Base-by-base conservation (phyloP, 2,113 vertebrate genomes). In the Miniopterus natalensis region DNA sequence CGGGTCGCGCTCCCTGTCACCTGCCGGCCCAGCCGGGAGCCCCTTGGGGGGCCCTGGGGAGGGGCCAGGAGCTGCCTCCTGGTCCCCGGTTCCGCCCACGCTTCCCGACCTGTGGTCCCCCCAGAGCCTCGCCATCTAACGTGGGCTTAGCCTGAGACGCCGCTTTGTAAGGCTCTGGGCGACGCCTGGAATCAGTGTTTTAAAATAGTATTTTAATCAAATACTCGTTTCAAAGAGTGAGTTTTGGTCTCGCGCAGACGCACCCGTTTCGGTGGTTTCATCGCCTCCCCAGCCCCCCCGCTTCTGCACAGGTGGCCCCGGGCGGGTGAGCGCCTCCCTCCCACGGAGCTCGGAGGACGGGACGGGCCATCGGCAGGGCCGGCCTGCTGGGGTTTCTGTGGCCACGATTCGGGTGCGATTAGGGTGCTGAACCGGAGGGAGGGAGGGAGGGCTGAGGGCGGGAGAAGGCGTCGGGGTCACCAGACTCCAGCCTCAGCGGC, bases 1-100 rank as follows among this genome's bases (percentile, higher is more conserved):
- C 3, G 66, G 25, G 1, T 3, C 1, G n/a, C 11, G 45, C 74
- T 23, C 55, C 4, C 0, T 2, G 0, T 14, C 18, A 2, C 45
- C n/a, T 11, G 79, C 68, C 45, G 1, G 45, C 55, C 27, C 1
- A 20, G 36, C 0, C 13, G 4, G 1, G 17, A 17, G 13, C 66
- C 61, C 61, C 4, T 4, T 13, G 27, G 13, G 9, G 57, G 13
- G 0, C 20, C 36, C 36, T 10, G 17, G 66, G 12, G 17, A 40
- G 31, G 47, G 21, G 15, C 1, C 8, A 3, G 20, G 47, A 51
- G 45, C 47, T 31, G 27, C 73, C 15, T 31, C 27, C 18, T 17
- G 8, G 0, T 45, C 21, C 14, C 6, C 4, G 23, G n/a, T 23
- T 42, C 68, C 8, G 36, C 6, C 70, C 40, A 71, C 0, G 20